Percentiles rank a stretch among this genome's conserved stretches.
Conservation (phyloP, 2,113 vertebrate species). For the Aldabrachelys gigantea region DNA sequence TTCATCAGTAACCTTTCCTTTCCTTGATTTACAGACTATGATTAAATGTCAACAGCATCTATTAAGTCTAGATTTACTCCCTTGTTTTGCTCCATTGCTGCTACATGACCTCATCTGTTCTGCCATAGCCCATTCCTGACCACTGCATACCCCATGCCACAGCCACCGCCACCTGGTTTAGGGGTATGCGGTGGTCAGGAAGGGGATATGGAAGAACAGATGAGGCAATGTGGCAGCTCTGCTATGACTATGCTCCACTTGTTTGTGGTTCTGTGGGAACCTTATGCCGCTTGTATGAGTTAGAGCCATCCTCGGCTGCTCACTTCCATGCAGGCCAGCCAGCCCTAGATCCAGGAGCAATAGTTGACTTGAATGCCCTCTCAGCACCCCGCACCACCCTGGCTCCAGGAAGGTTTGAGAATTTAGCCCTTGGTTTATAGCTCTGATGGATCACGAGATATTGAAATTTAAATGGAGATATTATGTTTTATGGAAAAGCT, state of each 20-base stretch:
- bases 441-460: background rate
- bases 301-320: background rate
- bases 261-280: no score
- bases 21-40: background rate
- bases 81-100: background rate
- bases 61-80: background rate
- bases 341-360: background rate
- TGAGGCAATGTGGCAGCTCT: background rate
- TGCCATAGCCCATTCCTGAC: background rate
- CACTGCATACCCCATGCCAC: no score
- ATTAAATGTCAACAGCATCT: background rate
- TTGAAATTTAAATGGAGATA: background rate
- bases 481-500: background rate
- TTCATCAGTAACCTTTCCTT: background rate
- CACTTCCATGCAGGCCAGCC: background rate
- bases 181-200: background rate
- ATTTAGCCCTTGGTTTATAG: background rate
- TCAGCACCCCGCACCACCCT: background rate
- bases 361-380: background rate
- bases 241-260: background rate
- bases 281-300: background rate
- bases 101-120: background rate
- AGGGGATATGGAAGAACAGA: background rate
- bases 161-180: background rate
- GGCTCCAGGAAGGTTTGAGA: background rate